phyloP scores from a whole-genome alignment of 2,797 vertebrate species.

The Lepus townsendii region DNA sequence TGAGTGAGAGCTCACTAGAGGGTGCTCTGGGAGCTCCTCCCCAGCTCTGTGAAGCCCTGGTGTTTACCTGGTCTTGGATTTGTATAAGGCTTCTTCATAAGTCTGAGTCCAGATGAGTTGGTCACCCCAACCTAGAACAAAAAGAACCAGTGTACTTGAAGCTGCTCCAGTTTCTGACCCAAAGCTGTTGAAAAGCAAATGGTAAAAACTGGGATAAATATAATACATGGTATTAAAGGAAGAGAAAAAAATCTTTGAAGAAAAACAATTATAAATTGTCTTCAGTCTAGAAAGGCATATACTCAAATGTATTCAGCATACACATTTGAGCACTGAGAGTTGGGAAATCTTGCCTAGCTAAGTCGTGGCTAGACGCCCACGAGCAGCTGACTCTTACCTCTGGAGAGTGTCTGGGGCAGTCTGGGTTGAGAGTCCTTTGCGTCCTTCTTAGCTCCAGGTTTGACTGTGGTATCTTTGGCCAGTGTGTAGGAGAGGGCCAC shows the following conservation, averaged over 20 bases:
- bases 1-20: slow-evolving; percentile 72
- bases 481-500: slow-evolving; percentile 89
- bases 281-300: background rate
- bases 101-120: slow-evolving; percentile 98
- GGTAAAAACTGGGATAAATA: background rate
- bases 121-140: slow-evolving; percentile 95
- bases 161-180: background rate
- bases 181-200: slow-evolving; percentile 1
- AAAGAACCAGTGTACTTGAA: slow-evolving; percentile 1
- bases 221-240: background rate
- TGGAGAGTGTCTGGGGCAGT: slow-evolving; percentile 95
- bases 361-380: rapidly evolving
- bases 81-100: slow-evolving; percentile 96
- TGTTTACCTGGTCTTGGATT: slow-evolving; percentile 92
- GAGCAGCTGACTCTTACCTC: slow-evolving; percentile 90
- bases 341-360: background rate
- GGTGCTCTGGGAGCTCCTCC: slow-evolving; percentile 55
- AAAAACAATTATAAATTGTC: background rate
- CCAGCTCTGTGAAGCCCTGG: rapidly evolving
- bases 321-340: background rate
- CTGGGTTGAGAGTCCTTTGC: slow-evolving; percentile 80
- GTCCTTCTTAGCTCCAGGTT: slow-evolving; percentile 89
- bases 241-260: background rate
- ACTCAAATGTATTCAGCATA: background rate
- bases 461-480: slow-evolving; percentile 89